Base-by-base conservation (phyloP, 2,113 vertebrate species). In the Erythrolamprus reginae region DNA sequence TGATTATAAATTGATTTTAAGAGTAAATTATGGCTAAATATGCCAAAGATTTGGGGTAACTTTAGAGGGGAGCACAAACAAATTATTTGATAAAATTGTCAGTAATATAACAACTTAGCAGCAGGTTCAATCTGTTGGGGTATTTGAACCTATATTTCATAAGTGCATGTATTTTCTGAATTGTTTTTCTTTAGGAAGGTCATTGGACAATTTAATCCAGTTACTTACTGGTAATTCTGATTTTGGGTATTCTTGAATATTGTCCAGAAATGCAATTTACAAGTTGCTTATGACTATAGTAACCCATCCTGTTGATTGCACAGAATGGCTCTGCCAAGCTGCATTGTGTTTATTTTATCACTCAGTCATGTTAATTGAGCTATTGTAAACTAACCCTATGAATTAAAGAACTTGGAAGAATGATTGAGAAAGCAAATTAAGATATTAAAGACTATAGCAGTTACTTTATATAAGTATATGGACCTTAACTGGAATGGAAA, bases 41-140 rank as follows among this genome's bases (percentile, higher is more conserved):
- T 47, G 90, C 91, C 93, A 90, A 89, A 92, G 89, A 53, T 24
- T 93, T 93, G n/a, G 52, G 65, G 51, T 88, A 53, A 50, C 87
- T 24, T 70, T 91, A 70, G 12, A 88, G 52, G 26, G 0, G 13
- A 92, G 87, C 19, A 56, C 93, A 93, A 91, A 93, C 53, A 84
- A 89, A 91, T 0, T 90, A 88, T 91, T 92, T 85, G 90, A 92
- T 53, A 38, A 65, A 89, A 88, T 17, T 93, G 47, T 24, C 90
- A 95, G 83, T 28, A 48, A 48, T 48, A 86, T 87, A 87, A 87
- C 84, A 92, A 86, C 84, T 84, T 48, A 83, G 47, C 52, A 50
- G 9, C 19, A 90, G 61, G 89, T 83, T 91, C 19, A 51, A 52
- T 33, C 0, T 0, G 5, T 89, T 51, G 90, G 51, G 55, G 0